Evolutionary conservation across 2,797 vertebrate species (phyloP).

Genomic region (Lacerta viridis): DNA sequence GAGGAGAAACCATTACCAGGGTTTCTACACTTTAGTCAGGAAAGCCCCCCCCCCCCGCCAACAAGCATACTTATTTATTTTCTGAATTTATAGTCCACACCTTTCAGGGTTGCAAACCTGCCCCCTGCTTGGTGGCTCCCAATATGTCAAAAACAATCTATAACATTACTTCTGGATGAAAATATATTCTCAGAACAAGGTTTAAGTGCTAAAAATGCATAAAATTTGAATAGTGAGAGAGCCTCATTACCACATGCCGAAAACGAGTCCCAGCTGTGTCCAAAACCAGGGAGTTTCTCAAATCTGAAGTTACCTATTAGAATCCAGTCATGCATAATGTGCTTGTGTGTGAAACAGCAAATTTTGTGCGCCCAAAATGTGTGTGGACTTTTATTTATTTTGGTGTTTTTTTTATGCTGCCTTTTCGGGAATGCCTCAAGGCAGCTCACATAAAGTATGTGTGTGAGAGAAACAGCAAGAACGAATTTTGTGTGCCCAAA

Average conservation of each 20-base stretch:
- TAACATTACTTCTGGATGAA: no score
- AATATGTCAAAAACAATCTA: not conserved
- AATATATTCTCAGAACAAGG: not conserved
- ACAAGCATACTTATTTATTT: not conserved
- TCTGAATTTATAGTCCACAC: not conserved
- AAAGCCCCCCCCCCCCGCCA: not conserved
- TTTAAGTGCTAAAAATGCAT: not conserved
- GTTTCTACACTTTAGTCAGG: not conserved
- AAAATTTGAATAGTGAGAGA: not conserved
- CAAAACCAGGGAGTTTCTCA: not conserved
- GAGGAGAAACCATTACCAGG: not conserved
- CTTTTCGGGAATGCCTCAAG: no score
- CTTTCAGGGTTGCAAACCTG: not conserved
- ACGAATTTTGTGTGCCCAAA: not conserved
- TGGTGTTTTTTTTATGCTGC: no score
- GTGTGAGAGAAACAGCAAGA: not conserved
- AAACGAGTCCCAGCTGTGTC: not conserved
- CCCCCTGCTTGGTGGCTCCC: no score
- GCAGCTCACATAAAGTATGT: not conserved
- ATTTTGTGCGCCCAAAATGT: not conserved
- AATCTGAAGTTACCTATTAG: not conserved
- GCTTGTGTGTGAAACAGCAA: not conserved
- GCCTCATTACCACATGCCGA: not conserved
- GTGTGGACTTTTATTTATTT: no score
- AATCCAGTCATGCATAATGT: not conserved